Base-by-base conservation (phyloP, 2,888 invertebrate genomes). In the Pseudeuparius sepicola region DNA sequence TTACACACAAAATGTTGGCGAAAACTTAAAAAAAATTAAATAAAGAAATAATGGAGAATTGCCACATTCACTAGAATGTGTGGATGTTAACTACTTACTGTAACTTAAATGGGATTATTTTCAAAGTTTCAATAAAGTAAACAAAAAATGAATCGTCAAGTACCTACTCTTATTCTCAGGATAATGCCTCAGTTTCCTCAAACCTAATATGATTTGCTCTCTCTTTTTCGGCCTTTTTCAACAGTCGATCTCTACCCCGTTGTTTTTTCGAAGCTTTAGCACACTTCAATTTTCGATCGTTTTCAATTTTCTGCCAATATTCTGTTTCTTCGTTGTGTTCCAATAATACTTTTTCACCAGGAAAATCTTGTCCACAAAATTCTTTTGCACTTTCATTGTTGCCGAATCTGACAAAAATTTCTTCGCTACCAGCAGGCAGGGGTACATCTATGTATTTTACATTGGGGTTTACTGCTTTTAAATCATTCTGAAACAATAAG, bases 381-480 rank as follows among this genome's bases (percentile, higher is more conserved):
- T 57, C 54, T 39, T 60, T 57, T 1, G 78, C 74, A 36, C 61
- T 61, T 37, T 70, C 65, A 13, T 57, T 49, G 44, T 61, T 60
- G 26, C 66, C 60, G 51, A 86, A 79, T 31, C 87, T 67, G 4
- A 88, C 63, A 53, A 73, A 73, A 0, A 78, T 78, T 47, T 76
- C 69, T 4, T 66, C 65, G 34, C 74, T 73, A 2, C 80, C 82
- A 45, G 81, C 78, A 11, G 50, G 45, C 12, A 49, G 31, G 43
- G 75, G 75, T 1, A 83, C 70, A 52, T 93, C 92, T 1, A 92
- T 77, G 53, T 87, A 92, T 44, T 81, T 71, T 1, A 85, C 74
- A 16, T 73, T 73, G 11, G 68, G 67, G 9, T 69, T 58, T 42
- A 75, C 71, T 36, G 69, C 66, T 45, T 69, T 72, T 41, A 76